These are phyloP conservation scores for Machimus rusticus DNA, from an alignment of 2,888 invertebrate genomes.

Conservation along the genomic window DNA sequence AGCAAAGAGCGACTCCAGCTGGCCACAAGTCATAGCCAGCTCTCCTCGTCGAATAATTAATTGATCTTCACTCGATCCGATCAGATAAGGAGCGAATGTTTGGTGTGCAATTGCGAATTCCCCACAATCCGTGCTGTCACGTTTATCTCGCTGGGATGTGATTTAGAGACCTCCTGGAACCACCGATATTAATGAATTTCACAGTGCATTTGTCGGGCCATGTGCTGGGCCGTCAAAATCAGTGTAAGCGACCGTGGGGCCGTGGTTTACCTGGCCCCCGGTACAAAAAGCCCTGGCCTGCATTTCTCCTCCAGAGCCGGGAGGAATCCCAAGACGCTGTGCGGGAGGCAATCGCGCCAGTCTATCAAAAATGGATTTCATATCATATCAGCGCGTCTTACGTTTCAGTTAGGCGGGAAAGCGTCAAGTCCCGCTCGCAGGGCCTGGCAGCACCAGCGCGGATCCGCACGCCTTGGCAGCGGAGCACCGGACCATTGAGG, in stretches of 20 bases:
- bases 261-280: not conserved
- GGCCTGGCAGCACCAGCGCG: not conserved
- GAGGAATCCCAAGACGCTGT: not conserved
- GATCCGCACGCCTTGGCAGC: not conserved
- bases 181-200: constrained; percentile 47
- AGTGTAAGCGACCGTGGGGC: not conserved
- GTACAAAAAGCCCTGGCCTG: not conserved
- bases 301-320: not conserved
- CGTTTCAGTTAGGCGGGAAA: constrained; percentile 17
- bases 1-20: constrained; percentile 12
- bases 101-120: constrained; percentile 49
- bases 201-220: constrained; percentile 31
- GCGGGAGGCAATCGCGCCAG: constrained; percentile 14
- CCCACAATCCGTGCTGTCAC: constrained; percentile 53
- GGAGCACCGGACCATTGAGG: not conserved
- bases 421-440: not conserved
- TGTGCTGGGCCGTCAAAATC: constrained; percentile 1
- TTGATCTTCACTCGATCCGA: constrained; percentile 46
- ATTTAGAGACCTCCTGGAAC: constrained; percentile 54
- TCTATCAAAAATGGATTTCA: constrained; percentile 36
- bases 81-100: constrained; percentile 46
- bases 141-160: constrained; percentile 51
- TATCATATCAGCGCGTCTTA: constrained; percentile 38
- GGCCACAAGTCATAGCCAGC: not conserved
- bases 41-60: constrained; percentile 44